Percentiles rank a stretch among this genome's conserved stretches.
Evolutionary conservation across 1,140 invertebrate genomes (phyloP).

Genomic region (Teleogryllus occipitalis): DNA sequence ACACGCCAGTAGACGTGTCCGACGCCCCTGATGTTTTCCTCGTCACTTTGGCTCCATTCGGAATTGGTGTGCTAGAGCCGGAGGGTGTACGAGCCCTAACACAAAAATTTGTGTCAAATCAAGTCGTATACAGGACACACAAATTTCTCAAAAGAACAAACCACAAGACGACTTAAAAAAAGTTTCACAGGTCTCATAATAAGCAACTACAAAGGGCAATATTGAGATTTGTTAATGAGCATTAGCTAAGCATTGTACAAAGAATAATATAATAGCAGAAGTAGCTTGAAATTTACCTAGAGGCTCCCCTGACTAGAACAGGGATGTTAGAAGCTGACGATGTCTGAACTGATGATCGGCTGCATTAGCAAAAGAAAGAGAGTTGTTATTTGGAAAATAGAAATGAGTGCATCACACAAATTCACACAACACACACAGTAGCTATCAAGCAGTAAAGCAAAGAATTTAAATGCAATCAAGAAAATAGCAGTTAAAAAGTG

Average conservation of each 20-base stretch:
- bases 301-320: conserved; percentile 31
- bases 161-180: no score
- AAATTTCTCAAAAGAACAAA: no score
- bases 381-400: conserved; percentile 1
- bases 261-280: conserved; percentile 24
- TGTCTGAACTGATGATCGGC: conserved; percentile 32
- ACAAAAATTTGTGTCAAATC: conserved; percentile 12
- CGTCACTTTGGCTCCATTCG: conserved; percentile 51
- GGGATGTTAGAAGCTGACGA: conserved; percentile 42
- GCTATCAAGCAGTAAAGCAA: neutral
- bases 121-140: neutral
- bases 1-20: conserved; percentile 44
- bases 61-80: conserved; percentile 51
- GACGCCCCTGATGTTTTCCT: conserved; percentile 58
- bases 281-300: conserved; percentile 35
- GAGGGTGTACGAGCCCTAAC: conserved; percentile 58
- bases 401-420: neutral
- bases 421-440: conserved; percentile 10
- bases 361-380: conserved; percentile 25
- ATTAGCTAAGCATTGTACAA: conserved; percentile 14
- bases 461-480: no score
- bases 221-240: conserved; percentile 22
- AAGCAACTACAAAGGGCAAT: neutral
- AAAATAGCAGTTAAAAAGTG: no score
- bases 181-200: neutral